Evolutionary conservation across 2,888 invertebrate species (phyloP).

Genomic region (Rugalucina vietnamica): DNA sequence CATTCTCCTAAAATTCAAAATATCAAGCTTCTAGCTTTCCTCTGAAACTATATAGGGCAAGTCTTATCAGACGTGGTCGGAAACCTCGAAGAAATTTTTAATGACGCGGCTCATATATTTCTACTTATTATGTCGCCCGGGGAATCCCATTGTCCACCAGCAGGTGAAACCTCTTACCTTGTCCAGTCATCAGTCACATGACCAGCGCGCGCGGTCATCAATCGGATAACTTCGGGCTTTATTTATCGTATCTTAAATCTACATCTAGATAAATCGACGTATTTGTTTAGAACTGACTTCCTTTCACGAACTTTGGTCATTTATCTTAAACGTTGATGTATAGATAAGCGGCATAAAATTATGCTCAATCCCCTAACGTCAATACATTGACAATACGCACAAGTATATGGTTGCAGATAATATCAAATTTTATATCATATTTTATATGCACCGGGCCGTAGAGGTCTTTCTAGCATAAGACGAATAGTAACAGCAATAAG

Average conservation of each 20-base stretch:
- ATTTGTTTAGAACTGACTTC: not conserved
- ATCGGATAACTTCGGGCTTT: not conserved
- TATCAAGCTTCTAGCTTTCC: no score
- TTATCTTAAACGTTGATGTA: slow-evolving; percentile 9
- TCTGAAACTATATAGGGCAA: no score
- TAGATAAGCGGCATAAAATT: slow-evolving; percentile 11
- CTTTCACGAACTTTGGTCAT: slow-evolving; percentile 8
- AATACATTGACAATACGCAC: not conserved
- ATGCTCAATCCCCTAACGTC: not conserved
- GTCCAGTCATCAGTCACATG: not conserved
- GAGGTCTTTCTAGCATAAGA: not conserved
- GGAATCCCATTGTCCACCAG: not conserved
- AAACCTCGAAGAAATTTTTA: not conserved
- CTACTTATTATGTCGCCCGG: not conserved
- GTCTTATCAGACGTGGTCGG: not conserved
- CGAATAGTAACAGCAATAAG: no score
- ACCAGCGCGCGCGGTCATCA: not conserved
- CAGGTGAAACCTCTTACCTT: not conserved
- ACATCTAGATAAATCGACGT: slow-evolving; percentile 7
- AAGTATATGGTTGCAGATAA: not conserved
- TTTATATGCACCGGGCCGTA: not conserved
- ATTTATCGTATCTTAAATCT: slow-evolving; percentile 4
- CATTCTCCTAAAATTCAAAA: no score
- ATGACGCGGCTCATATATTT: not conserved
- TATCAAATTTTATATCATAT: not conserved